Evolutionary conservation across 2,888 invertebrate genomes (phyloP), one percentile per base, ranked within the genome.

Genomic region (Hypsopygia costalis): DNA sequence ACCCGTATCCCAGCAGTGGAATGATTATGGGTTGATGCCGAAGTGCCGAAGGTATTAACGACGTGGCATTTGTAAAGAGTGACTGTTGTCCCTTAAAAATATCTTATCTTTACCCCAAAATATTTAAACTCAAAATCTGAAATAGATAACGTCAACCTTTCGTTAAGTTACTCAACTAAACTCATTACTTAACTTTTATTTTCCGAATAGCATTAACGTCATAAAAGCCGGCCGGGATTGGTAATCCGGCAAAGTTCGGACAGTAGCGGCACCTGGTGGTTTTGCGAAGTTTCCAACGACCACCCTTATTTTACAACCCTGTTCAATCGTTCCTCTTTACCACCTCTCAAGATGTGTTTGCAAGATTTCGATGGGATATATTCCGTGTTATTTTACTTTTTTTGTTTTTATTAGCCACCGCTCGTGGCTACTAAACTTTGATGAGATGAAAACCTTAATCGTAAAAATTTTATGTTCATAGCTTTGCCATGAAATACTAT

Each of bases 221-320:
- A 11, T 31, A 31, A 31, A 31, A 31, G 11, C 31, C 11, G 12
- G 11, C 31, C 31, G 11, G 12, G 31, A 31, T 31, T 31, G 31
- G 11, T 11, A 31, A 31, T 31, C 31, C 11, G 30, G 30, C 34
- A 11, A 37, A 37, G 36, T 37, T 37, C 20, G 22, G 33, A 27
- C 25, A 33, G 12, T 22, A 28, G 32, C 4, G 62, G 60, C 70
- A 69, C 70, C 70, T 70, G 67, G 52, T 51, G 53, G 66, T 55
- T 16, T 16, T 49, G 53, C 46, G 45, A 54, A 63, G 51, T 60
- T 68, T 53, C 40, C 38, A 46, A 51, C 49, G 47, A 47, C 42
- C 47, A 38, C 44, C 16, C 49, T 45, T 47, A 50, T 54, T 55
- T 55, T 51, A 54, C 47, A 54, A 47, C 46, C 52, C 54, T 55